Evolutionary conservation across 2,888 invertebrate genomes (phyloP), one percentile per base, ranked within the genome.

Genomic region (Euzetes globulus): DNA sequence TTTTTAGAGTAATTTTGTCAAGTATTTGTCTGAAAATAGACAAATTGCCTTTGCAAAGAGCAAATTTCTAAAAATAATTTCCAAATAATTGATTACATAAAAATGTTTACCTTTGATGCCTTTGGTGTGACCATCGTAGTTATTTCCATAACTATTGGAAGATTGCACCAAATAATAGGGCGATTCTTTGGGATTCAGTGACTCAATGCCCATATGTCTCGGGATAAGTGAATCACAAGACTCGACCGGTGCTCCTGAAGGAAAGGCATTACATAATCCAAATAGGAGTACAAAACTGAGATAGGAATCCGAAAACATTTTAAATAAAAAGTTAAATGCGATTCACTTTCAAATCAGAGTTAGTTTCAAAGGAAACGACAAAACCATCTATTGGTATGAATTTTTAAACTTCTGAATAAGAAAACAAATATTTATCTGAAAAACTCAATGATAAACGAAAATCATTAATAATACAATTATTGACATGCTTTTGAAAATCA

Each of bases 241-340:
- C 37, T 78, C 78, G 11, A 77, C 77, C 29, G 78, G 78, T n/a
- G 78, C 78, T 27, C 78, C 78, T 9, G 75, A 73, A 0, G 78
- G 78, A 41, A 78, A 78, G n/a, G 75, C 73, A 45, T 70, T 25
- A 5, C 25, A 70, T 9, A 19, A 47, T 4, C 22, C 3, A 5
- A 41, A 13, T 25, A 70, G 2, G 5, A 41, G 11, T 17, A 33
- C 19, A 9, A 52, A n/a, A 19, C 19, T 15, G 3, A 58, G 58
- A 17, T 2, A 9, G 15, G 15, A 58, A 29, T 5, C 58, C 0
- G 15, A 25, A 58, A 58, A 58, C 27, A 29, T 41, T 41, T 41
- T 11, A 13, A 9, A 1, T 41, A 11, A 41, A 41, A 41, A 41
- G 11, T 41, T 41, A 9, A 1, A 9, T 41, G 7, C 13, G 13